Base-by-base conservation (phyloP, 2,797 vertebrate genomes). In the Sphaeramia orbicularis region DNA sequence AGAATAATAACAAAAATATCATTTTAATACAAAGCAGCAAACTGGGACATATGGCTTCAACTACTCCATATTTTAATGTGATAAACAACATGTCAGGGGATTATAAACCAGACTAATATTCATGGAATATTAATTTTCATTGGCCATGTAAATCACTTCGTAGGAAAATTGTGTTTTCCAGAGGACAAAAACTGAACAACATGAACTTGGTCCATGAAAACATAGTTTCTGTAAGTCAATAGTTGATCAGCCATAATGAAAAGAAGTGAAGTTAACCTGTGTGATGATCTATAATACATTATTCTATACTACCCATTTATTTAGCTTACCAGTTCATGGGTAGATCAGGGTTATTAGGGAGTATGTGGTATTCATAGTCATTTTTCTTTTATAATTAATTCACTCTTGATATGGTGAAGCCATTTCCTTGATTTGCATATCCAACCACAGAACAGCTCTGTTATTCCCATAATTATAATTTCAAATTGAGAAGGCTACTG, bases 401-500 rank as follows among this genome's bases (percentile, higher is more conserved):
- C 61, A 60, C 63, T 74, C 42, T 66, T 69, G 38, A 67, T 71
- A 70, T 67, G 56, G 58, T 55, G 52, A 84, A 80, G 50, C 58
- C 50, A 78, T 79, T 51, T 44, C 77, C 81, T 71, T 83, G 71
- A 87, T 90, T 90, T 87, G 54, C 83, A 86, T 86, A 74, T 78
- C 45, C 44, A 78, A 70, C 69, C 58, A 66, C 49, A 55, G 57
- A 76, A 52, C 45, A 62, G 37, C 59, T 61, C 62, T 76, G 49
- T 85, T 86, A 72, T 74, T 81, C 36, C 40, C 36, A 14, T 83
- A 71, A 91, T 88, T 90, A 86, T 70, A 73, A 78, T 89, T 88
- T 84, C 67, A 82, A 91, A 85, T 84, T 51, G 56, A 24, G 52
- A 74, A 50, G 65, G 48, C 66, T 84, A 57, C 57, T 43, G 47